Conservation (phyloP, 2,797 vertebrate genomes). For the Siniperca scherzeri region DNA sequence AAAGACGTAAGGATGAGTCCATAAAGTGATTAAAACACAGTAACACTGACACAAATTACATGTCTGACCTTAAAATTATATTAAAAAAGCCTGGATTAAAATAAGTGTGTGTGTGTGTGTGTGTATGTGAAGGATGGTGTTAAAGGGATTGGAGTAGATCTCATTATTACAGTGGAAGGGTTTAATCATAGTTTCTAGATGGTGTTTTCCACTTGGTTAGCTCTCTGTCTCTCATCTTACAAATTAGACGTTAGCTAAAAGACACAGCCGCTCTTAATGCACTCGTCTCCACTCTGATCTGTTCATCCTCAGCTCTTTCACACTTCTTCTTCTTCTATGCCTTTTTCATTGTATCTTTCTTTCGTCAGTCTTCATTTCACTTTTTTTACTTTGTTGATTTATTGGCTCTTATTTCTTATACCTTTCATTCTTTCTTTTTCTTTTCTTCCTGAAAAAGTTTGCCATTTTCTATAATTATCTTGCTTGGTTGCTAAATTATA, state of each 20-base stretch:
- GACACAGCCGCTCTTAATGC: slow-evolving; percentile 35
- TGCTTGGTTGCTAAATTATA: no score
- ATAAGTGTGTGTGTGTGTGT: slow-evolving; percentile 48
- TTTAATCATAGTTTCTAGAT: slow-evolving; percentile 78
- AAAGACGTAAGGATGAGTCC: neutral
- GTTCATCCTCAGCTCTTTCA: neutral
- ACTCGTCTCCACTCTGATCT: slow-evolving; percentile 21
- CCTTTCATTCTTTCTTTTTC: no score
- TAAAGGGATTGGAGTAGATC: slow-evolving; percentile 75
- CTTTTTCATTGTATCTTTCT: neutral
- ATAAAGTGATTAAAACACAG: slow-evolving; percentile 61
- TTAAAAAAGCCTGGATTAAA: slow-evolving; percentile 46
- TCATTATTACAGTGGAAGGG: slow-evolving; percentile 76
- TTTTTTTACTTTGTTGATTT: neutral
- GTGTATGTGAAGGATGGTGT: slow-evolving; percentile 49
- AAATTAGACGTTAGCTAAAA: slow-evolving; percentile 59
- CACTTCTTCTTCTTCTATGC: neutral
- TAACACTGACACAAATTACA: slow-evolving; percentile 55
- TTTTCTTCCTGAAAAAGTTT: no score
- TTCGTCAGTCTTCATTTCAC: neutral
- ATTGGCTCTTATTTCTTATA: neutral
- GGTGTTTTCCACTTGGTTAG: slow-evolving; percentile 77
- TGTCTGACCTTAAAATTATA: slow-evolving; percentile 65
- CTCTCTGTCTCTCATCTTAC: slow-evolving; percentile 59
- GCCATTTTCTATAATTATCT: no score